A percentile compares a stretch with the other conserved stretches of the same genome.
phyloP scores from a whole-genome alignment of 2,797 vertebrate genomes.

The Siniperca scherzeri region DNA sequence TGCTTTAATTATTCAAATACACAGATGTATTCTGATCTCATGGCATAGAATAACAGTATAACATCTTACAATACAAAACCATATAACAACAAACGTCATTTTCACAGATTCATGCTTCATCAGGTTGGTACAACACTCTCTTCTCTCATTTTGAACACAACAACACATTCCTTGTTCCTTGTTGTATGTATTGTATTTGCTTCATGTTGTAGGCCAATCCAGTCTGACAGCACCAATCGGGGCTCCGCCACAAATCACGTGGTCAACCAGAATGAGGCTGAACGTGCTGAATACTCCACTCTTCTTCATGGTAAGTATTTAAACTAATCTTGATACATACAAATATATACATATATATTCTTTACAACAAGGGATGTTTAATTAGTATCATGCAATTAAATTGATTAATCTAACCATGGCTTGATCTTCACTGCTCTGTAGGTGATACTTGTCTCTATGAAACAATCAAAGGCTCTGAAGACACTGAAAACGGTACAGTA shows the following conservation, averaged over 20 bases:
- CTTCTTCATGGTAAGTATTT: not conserved
- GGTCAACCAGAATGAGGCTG: not conserved
- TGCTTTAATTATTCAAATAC: not conserved
- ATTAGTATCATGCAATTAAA: too few species aligned
- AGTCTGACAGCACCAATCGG: not conserved
- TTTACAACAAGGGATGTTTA: too few species aligned
- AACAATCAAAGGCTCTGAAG: not conserved
- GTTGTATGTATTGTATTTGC: not conserved
- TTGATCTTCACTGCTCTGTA: constrained; percentile 7
- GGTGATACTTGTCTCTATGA: constrained; percentile 17
- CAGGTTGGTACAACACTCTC: constrained; percentile 17
- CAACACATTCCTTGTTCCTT: not conserved
- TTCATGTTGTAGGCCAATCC: not conserved
- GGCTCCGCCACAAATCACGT: too few species aligned
- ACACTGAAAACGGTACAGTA: not conserved
- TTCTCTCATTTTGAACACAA: not conserved
- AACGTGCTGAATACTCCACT: not conserved
- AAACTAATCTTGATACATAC: not conserved
- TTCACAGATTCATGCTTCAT: constrained; percentile 1
- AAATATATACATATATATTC: too few species aligned
- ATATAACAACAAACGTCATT: not conserved
- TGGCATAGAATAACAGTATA: not conserved
- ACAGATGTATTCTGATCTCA: not conserved
- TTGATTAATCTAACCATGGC: not conserved
- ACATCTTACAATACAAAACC: not conserved